Conservation (phyloP, 1,140 invertebrate genomes). For the Homarus americanus region DNA sequence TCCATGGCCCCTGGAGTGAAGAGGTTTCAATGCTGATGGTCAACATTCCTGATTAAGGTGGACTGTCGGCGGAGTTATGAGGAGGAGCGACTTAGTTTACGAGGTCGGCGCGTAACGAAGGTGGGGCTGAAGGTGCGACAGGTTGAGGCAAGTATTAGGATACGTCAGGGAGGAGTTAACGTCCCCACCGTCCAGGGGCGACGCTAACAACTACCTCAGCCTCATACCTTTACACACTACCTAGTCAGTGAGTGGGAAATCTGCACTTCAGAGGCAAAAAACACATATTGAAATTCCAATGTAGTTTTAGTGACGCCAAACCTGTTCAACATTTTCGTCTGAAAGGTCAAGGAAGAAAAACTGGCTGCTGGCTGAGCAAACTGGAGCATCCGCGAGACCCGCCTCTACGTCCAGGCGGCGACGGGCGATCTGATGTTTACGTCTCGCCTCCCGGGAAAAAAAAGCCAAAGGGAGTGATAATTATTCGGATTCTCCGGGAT, state of each 20-base stretch:
- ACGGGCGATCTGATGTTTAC: neutral
- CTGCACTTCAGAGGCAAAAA: constrained; percentile 23
- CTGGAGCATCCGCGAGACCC: constrained; percentile 26
- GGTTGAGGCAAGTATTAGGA: too few relatives aligned
- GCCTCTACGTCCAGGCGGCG: neutral
- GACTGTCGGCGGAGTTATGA: too few relatives aligned
- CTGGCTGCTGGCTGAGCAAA: constrained; percentile 27
- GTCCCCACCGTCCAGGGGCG: too few relatives aligned
- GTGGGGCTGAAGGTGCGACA: neutral
- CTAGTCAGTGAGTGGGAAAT: constrained; percentile 16
- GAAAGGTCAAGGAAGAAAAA: constrained; percentile 48
- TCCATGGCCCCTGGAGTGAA: neutral
- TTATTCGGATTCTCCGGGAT: constrained; percentile 28
- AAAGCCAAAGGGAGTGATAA: neutral
- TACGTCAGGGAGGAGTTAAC: too few relatives aligned
- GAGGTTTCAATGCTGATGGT: neutral
- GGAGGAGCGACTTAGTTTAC: neutral
- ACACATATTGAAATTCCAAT: constrained; percentile 39
- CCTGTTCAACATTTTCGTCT: constrained; percentile 48
- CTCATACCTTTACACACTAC: neutral
- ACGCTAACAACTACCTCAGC: too few relatives aligned
- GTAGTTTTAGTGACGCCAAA: constrained; percentile 54
- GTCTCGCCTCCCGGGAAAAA: neutral
- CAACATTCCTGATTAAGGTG: neutral
- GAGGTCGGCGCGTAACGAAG: neutral